Evolutionary conservation across 2,888 invertebrate species (phyloP).

Genomic region (Poecilus cupreus): DNA sequence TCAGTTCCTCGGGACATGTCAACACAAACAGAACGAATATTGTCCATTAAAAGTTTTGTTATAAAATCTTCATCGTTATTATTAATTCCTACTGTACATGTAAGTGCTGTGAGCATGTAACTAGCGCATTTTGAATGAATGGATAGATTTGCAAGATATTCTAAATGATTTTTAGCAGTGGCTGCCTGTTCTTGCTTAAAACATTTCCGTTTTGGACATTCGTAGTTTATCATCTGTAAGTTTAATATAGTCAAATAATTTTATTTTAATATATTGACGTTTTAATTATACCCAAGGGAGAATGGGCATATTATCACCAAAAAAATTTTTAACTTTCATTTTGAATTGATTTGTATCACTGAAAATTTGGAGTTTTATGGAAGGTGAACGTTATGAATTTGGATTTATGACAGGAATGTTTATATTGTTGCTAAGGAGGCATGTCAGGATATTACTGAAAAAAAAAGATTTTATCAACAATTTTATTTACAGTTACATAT

Average conservation of each 20-base stretch:
- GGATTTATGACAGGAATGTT: neutral
- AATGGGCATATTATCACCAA: constrained; percentile 65
- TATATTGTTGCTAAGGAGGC: neutral
- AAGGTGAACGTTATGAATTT: neutral
- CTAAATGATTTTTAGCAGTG: constrained; percentile 73
- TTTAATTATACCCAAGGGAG: constrained; percentile 68
- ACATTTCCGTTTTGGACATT: constrained; percentile 27
- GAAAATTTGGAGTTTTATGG: neutral
- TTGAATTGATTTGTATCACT: neutral
- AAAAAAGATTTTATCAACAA: neutral
- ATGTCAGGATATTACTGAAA: neutral
- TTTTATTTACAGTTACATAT: constrained; percentile 28
- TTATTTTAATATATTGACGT: constrained; percentile 19
- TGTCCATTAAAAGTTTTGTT: constrained; percentile 74
- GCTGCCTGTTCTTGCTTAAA: constrained; percentile 72
- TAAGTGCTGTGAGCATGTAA: constrained; percentile 75
- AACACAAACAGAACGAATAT: constrained; percentile 75
- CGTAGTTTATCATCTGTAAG: constrained; percentile 70
- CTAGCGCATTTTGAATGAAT: constrained; percentile 72
- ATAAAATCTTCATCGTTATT: constrained; percentile 68
- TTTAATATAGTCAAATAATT: constrained; percentile 5
- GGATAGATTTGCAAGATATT: constrained; percentile 74
- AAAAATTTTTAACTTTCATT: constrained; percentile 42
- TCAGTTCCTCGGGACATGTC: constrained; percentile 72
- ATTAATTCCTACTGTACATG: constrained; percentile 71